phyloP scores from a whole-genome alignment of 2,113 vertebrate genomes.

The Alosa alosa region DNA sequence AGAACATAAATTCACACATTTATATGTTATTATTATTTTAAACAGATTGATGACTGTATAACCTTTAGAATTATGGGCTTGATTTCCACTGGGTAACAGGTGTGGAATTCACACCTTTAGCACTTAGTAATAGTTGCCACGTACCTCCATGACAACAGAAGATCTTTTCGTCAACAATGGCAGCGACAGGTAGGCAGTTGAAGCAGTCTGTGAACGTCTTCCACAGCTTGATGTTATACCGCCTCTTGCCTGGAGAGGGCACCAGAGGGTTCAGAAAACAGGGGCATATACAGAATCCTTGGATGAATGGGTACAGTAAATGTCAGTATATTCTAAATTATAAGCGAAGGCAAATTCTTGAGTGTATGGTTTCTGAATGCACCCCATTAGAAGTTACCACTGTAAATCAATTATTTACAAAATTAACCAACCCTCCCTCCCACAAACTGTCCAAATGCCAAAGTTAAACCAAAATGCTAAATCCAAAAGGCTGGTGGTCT shows the following conservation, averaged over 20 bases:
- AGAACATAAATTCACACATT: too few relatives aligned
- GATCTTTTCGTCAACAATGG: conserved; percentile 97
- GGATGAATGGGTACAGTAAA: neutral
- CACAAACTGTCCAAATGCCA: neutral
- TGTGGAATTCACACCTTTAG: neutral
- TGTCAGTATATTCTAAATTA: neutral
- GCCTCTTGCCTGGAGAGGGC: conserved; percentile 82
- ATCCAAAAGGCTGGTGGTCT: too few relatives aligned
- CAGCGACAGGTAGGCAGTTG: conserved; percentile 94
- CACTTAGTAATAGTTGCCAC: conserved; percentile 5
- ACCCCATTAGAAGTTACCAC: neutral
- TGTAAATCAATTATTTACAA: neutral
- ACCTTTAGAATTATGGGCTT: neutral
- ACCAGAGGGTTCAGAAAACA: neutral
- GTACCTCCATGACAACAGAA: conserved; percentile 98
- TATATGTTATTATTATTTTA: neutral
- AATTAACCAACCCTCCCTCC: neutral
- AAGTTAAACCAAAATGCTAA: too few relatives aligned
- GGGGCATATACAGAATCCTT: neutral
- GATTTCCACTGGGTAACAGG: neutral
- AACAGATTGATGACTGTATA: neutral
- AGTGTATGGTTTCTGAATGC: too few relatives aligned
- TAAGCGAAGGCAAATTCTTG: neutral
- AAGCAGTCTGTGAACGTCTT: conserved; percentile 98
- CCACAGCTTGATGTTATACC: conserved; percentile 98